Percentiles rank a stretch among this genome's conserved stretches.
phyloP scores from a whole-genome alignment of 1,140 invertebrate genomes.

The Drosophila bifasciata region DNA sequence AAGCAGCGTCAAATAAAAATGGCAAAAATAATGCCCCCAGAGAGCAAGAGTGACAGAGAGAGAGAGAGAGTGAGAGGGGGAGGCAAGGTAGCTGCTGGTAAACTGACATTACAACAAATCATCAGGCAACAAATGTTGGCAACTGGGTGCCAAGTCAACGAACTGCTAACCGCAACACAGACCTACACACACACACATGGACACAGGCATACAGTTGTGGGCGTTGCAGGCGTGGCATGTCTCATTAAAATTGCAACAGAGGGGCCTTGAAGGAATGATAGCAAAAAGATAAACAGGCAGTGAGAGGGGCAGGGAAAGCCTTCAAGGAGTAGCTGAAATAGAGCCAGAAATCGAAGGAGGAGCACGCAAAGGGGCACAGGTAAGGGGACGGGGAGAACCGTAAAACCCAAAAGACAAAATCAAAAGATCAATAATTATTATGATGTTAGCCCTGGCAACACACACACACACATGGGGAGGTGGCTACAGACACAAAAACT shows the following conservation, averaged over 20 bases:
- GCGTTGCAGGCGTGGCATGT: constrained; percentile 51
- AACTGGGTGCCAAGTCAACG: constrained; percentile 79
- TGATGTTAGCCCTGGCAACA: constrained; percentile 62
- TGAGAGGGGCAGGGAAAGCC: neutral
- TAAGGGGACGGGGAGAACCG: neutral
- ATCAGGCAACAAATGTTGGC: constrained; percentile 49
- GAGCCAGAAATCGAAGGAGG: neutral
- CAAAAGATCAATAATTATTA: constrained; percentile 83
- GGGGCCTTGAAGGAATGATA: constrained; percentile 56
- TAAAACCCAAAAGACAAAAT: constrained; percentile 69
- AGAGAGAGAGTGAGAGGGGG: no score
- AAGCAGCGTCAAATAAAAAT: constrained; percentile 71
- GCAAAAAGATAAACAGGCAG: neutral
- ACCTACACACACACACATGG: constrained; percentile 24
- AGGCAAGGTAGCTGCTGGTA: constrained; percentile 29
- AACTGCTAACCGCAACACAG: constrained; percentile 74
- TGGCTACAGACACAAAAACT: constrained; percentile 10
- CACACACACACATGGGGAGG: constrained; percentile 20
- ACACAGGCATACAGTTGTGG: neutral
- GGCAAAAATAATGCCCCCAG: constrained; percentile 59
- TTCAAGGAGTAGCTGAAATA: neutral
- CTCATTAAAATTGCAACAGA: constrained; percentile 80
- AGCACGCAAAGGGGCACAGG: no score
- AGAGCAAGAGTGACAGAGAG: no score
- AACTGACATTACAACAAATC: constrained; percentile 71